phyloP scores from a whole-genome alignment of 1,140 invertebrate species.

The Branchinecta lynchi region DNA sequence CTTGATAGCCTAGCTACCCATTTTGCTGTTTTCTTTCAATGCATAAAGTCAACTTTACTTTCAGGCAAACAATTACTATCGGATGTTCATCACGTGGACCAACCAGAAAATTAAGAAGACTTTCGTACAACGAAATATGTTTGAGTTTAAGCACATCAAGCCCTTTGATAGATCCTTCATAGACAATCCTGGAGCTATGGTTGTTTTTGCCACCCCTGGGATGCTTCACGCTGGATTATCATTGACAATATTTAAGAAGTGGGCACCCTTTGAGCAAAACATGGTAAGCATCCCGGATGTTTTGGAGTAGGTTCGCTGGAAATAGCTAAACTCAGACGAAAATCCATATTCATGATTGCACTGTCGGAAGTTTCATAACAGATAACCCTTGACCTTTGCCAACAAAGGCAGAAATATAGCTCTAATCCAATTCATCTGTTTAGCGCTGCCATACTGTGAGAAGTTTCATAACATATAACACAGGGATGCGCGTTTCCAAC shows the following conservation, averaged over 20 bases:
- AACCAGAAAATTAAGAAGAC: slow-evolving; percentile 99
- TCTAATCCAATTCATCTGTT: no score
- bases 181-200: slow-evolving; percentile 97
- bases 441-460: no score
- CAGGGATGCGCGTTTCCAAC: no score
- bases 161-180: slow-evolving; percentile 92
- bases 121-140: slow-evolving; percentile 99
- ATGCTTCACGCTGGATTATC: slow-evolving; percentile 99
- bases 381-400: no score
- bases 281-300: slow-evolving; percentile 46
- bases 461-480: no score
- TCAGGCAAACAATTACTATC: slow-evolving; percentile 93
- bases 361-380: no score
- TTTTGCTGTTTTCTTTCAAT: slow-evolving; percentile 16
- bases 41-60: background rate
- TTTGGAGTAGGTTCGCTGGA: background rate
- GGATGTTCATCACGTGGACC: slow-evolving; percentile 99
- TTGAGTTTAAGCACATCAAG: slow-evolving; percentile 99
- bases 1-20: background rate
- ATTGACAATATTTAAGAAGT: slow-evolving; percentile 96
- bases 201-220: slow-evolving; percentile 97
- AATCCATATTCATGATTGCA: background rate
- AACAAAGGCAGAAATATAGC: no score
- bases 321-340: background rate
- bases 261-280: slow-evolving; percentile 94